phyloP scores from a whole-genome alignment of 2,113 vertebrate genomes.

The Coracopsis vasa region DNA sequence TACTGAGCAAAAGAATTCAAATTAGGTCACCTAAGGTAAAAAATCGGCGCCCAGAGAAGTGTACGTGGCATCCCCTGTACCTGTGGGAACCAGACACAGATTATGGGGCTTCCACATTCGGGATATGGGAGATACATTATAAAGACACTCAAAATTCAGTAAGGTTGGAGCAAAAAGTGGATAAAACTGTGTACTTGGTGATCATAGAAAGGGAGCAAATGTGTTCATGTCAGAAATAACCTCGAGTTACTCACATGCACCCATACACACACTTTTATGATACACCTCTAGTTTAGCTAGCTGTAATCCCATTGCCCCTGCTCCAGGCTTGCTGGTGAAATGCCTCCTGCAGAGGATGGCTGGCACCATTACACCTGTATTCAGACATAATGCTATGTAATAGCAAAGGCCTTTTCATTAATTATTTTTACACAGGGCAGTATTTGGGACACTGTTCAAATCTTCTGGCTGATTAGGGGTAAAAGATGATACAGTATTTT shows the following conservation, averaged over 20 bases:
- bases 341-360: neutral
- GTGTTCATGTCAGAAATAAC: neutral
- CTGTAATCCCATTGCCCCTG: neutral
- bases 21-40: neutral
- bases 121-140: neutral
- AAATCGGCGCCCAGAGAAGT: neutral
- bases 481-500: neutral
- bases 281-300: neutral
- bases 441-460: neutral
- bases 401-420: neutral
- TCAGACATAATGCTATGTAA: neutral
- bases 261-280: too few species aligned
- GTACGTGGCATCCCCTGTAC: neutral
- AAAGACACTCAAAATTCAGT: neutral
- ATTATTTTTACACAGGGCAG: neutral
- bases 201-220: neutral
- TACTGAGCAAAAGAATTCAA: neutral
- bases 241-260: neutral
- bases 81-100: neutral
- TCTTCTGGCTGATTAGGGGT: neutral
- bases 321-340: neutral
- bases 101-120: neutral
- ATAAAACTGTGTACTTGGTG: neutral
- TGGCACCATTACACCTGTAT: fast-evolving
- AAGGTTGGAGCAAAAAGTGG: neutral